Evolutionary conservation across 2,113 vertebrate genomes (phyloP).

Genomic region (Aix galericulata): DNA sequence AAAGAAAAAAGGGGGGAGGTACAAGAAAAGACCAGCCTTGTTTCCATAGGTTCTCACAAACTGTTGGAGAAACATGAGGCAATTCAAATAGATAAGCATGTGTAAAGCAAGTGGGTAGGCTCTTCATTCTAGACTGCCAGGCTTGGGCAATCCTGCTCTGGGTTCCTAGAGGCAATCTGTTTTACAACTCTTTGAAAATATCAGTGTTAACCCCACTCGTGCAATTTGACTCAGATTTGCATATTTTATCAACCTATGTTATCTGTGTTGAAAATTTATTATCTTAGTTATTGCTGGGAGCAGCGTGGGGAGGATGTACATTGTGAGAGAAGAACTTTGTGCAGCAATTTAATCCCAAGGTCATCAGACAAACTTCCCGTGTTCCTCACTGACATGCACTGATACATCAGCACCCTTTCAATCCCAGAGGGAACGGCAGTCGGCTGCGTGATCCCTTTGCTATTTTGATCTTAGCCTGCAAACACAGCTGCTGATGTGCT

Average conservation of each 20-base stretch:
- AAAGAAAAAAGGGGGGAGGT: neutral
- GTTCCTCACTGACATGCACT: neutral
- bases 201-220: neutral
- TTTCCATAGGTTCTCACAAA: slow-evolving; percentile 35
- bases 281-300: neutral
- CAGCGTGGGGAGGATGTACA: neutral
- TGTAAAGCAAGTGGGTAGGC: slow-evolving; percentile 34
- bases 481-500: neutral
- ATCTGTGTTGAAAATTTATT: neutral
- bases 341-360: neutral
- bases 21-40: slow-evolving; percentile 57
- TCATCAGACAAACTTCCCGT: neutral
- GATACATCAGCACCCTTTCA: neutral
- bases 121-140: neutral
- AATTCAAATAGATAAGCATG: neutral
- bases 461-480: neutral
- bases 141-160: slow-evolving; percentile 15
- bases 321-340: neutral
- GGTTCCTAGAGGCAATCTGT: neutral
- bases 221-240: neutral
- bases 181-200: neutral
- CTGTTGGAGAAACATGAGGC: slow-evolving; percentile 44
- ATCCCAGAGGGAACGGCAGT: neutral
- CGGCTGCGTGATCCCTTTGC: neutral
- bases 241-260: neutral